These are phyloP conservation scores for Saimiri boliviensis DNA, from an alignment of 2,113 vertebrate genomes.

Conservation along the genomic window DNA sequence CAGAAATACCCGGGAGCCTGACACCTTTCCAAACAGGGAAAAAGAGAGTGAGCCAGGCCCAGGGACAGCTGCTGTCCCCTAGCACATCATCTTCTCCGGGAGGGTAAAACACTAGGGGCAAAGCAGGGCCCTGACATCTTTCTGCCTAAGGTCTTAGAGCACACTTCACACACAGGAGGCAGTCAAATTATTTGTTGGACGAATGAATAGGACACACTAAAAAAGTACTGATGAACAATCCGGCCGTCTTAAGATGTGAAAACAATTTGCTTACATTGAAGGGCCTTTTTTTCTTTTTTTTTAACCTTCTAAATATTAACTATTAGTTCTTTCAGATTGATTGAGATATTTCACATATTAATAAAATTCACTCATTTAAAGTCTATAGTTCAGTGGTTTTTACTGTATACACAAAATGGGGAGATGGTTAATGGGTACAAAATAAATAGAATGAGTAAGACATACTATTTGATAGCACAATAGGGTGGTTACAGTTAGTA, in stretches of 20 bases:
- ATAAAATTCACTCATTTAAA: neutral
- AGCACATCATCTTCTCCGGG: conserved; percentile 63
- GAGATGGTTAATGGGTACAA: too few relatives aligned
- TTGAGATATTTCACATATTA: neutral
- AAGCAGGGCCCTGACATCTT: neutral
- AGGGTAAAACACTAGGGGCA: conserved; percentile 4
- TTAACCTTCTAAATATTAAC: neutral
- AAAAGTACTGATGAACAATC: neutral
- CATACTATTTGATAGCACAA: too few relatives aligned
- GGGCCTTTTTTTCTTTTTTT: neutral
- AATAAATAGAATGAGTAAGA: too few relatives aligned
- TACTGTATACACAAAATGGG: neutral
- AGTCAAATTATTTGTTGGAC: neutral
- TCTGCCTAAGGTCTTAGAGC: accelerated
- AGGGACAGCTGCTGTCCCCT: conserved; percentile 74
- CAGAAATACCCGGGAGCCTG: conserved; percentile 75
- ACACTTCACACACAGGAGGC: neutral
- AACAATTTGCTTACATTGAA: neutral
- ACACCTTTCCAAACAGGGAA: conserved; percentile 70
- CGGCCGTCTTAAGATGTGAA: neutral
- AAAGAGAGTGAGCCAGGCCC: conserved; percentile 62
- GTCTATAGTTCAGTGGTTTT: neutral
- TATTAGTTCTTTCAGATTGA: neutral
- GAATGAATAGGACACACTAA: neutral
- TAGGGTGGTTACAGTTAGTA: too few relatives aligned